These are phyloP conservation scores for Leptarthrus brevirostris DNA, from an alignment of 2,888 invertebrate genomes.

Conservation along the genomic window DNA sequence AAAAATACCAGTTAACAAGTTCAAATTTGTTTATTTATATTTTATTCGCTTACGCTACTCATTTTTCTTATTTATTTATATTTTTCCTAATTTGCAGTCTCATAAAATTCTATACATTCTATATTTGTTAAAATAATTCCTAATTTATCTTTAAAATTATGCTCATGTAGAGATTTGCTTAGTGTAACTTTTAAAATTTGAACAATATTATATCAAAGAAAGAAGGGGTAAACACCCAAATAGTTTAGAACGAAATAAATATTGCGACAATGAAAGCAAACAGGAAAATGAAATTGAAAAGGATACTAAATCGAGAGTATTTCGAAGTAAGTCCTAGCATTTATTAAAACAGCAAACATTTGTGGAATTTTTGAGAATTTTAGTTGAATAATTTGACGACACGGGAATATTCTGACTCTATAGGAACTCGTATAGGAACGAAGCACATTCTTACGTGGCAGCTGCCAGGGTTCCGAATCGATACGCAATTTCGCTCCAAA, in stretches of 20 bases:
- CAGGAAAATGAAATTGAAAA: neutral
- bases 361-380: too few species aligned
- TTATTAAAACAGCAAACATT: too few species aligned
- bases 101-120: too few species aligned
- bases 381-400: too few species aligned
- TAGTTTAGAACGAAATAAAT: neutral
- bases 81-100: constrained; percentile 50
- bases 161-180: constrained; percentile 32
- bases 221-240: neutral
- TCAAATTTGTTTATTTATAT: constrained; percentile 18
- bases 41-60: neutral
- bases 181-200: neutral
- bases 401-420: too few species aligned
- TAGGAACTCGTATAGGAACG: too few species aligned
- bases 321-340: too few species aligned
- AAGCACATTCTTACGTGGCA: too few species aligned
- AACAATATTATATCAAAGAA: neutral
- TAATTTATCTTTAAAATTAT: constrained; percentile 28
- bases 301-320: constrained; percentile 2
- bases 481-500: too few species aligned
- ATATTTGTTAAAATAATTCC: constrained; percentile 45
- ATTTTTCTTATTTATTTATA: constrained; percentile 7
- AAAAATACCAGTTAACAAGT: constrained; percentile 34
- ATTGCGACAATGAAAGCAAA: too few species aligned
- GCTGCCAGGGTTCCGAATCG: too few species aligned